Evolutionary conservation across 2,113 vertebrate species (phyloP).

Genomic region (Saimiri boliviensis): DNA sequence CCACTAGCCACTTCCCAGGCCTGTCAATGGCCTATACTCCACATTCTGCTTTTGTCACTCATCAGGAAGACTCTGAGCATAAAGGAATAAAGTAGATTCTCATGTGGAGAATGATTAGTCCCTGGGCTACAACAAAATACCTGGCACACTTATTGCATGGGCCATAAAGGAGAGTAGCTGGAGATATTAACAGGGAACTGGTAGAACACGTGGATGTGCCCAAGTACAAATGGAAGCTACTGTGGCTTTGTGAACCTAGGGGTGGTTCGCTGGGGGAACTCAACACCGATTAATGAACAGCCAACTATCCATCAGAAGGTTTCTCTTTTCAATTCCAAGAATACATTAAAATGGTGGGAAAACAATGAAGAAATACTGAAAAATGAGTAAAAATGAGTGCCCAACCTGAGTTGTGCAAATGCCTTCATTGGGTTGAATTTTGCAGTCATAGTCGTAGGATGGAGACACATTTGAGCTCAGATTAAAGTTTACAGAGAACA

Average conservation of each 20-base stretch:
- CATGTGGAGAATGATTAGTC: neutral
- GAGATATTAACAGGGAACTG: neutral
- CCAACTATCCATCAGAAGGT: neutral
- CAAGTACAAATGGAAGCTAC: neutral
- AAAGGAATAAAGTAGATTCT: neutral
- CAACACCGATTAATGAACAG: neutral
- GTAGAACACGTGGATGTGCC: neutral
- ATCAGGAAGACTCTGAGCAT: neutral
- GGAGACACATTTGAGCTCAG: neutral
- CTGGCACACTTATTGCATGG: neutral
- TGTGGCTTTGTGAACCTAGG: neutral
- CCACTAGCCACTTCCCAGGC: neutral
- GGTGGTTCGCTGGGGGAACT: neutral
- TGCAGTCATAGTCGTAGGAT: neutral
- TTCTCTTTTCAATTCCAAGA: neutral
- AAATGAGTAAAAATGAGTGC: neutral
- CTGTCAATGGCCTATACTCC: neutral
- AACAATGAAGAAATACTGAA: neutral
- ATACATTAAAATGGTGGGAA: neutral
- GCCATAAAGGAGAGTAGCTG: neutral
- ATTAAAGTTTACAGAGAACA: slow-evolving; percentile 8
- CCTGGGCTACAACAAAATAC: neutral
- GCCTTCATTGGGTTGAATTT: neutral
- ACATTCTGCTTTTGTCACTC: neutral
- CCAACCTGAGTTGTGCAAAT: neutral